A percentile compares a stretch with the other conserved stretches of the same genome.
Evolutionary conservation across 2,888 invertebrate genomes (phyloP).

Genomic region (Heliconius sara): DNA sequence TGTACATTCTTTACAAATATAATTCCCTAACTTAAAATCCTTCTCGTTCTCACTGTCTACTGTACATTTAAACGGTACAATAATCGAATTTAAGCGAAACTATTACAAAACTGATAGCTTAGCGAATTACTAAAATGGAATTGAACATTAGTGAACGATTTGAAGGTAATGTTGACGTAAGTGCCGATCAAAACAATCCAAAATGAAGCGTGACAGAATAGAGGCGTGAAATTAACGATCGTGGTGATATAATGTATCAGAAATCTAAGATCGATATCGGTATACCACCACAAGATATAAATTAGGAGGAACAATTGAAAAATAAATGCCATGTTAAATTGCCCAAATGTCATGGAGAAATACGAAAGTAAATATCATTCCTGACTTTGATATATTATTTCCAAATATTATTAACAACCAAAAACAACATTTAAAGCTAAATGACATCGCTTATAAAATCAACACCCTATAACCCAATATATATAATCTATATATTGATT

Average conservation of each 20-base stretch:
- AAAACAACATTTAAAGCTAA: not conserved
- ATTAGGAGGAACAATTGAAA: constrained; percentile 22
- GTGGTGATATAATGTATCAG: constrained; percentile 47
- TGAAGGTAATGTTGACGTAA: constrained; percentile 50
- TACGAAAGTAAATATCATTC: not conserved
- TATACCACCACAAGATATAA: constrained; percentile 26
- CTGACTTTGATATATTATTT: not conserved
- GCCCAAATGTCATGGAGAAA: constrained; percentile 20
- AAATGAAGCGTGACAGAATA: constrained; percentile 64
- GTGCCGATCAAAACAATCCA: constrained; percentile 62
- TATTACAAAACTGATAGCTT: constrained; percentile 29
- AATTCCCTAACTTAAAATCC: not conserved
- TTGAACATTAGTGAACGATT: constrained; percentile 50
- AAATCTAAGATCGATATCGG: constrained; percentile 51
- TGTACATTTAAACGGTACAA: not conserved
- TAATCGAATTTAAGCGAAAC: constrained; percentile 2
- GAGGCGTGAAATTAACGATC: constrained; percentile 67
- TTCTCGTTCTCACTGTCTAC: not conserved
- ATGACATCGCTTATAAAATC: constrained; percentile 12
- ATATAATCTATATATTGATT: constrained; percentile 12
- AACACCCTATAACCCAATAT: not conserved
- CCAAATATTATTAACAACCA: not conserved
- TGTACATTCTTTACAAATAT: too few relatives aligned
- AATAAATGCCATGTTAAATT: constrained; percentile 23
- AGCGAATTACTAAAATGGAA: constrained; percentile 58